Base-by-base conservation (phyloP, 2,113 vertebrate species). In the Pipra filicauda region DNA sequence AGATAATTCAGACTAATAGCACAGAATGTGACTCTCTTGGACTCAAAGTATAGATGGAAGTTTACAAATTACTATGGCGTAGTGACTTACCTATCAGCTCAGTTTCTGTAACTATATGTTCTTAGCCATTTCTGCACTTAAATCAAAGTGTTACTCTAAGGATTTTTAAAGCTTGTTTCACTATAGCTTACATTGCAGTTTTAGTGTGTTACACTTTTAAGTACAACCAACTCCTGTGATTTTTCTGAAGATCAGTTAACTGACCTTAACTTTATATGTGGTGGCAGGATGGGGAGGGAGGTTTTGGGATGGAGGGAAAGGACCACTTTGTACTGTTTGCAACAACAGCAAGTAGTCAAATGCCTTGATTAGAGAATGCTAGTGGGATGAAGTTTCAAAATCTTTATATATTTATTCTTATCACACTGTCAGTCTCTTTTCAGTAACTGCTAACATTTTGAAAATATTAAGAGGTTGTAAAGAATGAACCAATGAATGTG, bases 231-330 rank as follows among this genome's bases (percentile, higher is more conserved):
- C 2, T 52, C 21, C 48, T 70, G 31, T 51, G 17, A 65, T 70
- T 91, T 61, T 85, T 16, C 41, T 70, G 35, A 69, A 85, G n/a
- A 49, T 49, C 15, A 30, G 16, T 49, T 58, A 59, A 35, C 8
- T 59, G 39, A 41, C 12, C 64, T 9, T 24, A 80, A 81, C n/a
- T 80, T 35, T 46, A 3, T 26, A 39, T 11, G 4, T n/a, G 20
- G 33, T 15, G 19, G 8, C 8, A 6, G 14, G 8, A 3, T 6
- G 5, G 2, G 2, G 21, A 67, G 15, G 9, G 31, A 51, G 2
- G 4, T 15, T 70, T 46, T 57, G 8, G 21, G 14, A 4, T 55
- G 30, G 9, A 75, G 9, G 7, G 7, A 6, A 55, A 91, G 12
- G 17, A 52, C 3, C 15, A 15, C 43, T 54, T 59, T 65, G 10